These are phyloP conservation scores for Semicossyphus pulcher DNA, from an alignment of 2,113 vertebrate genomes.

Conservation along the genomic window DNA sequence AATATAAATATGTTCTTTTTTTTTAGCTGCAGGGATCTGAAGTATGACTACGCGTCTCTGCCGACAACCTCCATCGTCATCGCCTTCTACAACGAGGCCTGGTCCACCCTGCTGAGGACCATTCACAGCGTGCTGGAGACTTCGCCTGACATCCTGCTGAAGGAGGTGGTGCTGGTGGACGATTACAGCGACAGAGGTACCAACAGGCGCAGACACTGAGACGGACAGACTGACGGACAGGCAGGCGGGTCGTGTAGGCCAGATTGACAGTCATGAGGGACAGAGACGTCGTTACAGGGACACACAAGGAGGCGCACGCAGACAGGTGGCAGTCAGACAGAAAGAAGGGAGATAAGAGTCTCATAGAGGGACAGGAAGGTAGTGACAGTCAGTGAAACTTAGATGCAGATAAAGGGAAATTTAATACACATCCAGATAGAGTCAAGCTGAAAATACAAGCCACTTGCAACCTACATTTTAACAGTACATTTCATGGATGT, in stretches of 20 bases:
- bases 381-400: not conserved
- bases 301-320: not conserved
- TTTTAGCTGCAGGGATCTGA: conserved; percentile 89
- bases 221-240: not conserved
- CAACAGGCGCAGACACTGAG: not conserved
- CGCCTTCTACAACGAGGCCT: conserved; percentile 98
- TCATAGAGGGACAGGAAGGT: not conserved
- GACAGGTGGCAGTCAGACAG: not conserved
- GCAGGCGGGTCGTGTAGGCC: not conserved
- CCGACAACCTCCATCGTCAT: conserved; percentile 94
- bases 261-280: conserved; percentile 12
- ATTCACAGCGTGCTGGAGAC: conserved; percentile 98
- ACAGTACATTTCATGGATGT: not conserved
- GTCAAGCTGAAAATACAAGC: not conserved
- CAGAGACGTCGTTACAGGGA: not conserved
- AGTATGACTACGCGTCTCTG: conserved; percentile 89
- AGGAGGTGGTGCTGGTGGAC: conserved; percentile 95
- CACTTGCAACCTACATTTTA: not conserved
- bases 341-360: not conserved
- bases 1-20: not conserved
- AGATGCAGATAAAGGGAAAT: conserved; percentile 1
- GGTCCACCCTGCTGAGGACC: conserved; percentile 96
- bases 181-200: conserved; percentile 96
- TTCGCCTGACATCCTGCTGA: conserved; percentile 91
- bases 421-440: not conserved